Evolutionary conservation across 2,888 invertebrate species (phyloP).

Genomic region (Noctua pronuba): DNA sequence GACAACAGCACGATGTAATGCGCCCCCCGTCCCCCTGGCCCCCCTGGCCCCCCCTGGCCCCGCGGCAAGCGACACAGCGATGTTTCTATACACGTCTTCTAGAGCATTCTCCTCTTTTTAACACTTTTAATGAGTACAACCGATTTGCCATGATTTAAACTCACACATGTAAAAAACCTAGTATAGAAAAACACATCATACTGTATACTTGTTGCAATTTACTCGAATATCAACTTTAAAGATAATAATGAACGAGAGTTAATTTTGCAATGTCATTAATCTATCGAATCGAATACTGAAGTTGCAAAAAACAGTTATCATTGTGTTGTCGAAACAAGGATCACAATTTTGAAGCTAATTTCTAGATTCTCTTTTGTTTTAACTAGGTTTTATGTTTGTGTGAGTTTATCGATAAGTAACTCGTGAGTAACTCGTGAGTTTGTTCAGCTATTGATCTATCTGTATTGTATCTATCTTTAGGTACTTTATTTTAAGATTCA

Average conservation of each 20-base stretch:
- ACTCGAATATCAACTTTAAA: constrained; percentile 11
- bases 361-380: not conserved
- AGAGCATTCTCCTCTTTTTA: not conserved
- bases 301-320: not conserved
- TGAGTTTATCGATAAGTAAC: constrained; percentile 16
- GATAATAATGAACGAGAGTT: not conserved
- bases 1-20: constrained; percentile 94
- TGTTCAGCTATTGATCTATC: not conserved
- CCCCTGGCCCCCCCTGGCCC: constrained; percentile 49
- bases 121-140: not conserved
- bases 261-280: not conserved
- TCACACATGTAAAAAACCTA: constrained; percentile 12
- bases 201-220: not conserved
- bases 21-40: constrained; percentile 57
- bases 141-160: not conserved
- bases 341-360: constrained; percentile 8
- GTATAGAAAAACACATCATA: not conserved
- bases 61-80: constrained; percentile 50
- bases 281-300: not conserved
- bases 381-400: constrained; percentile 13
- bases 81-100: constrained; percentile 60
- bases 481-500: constrained; percentile 2
- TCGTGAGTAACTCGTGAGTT: too few species aligned
- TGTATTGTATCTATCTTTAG: constrained; percentile 2
- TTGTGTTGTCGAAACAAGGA: not conserved